A percentile compares a stretch with the other conserved stretches of the same genome.
Conservation (phyloP, 2,113 vertebrate species). For the Pluvialis apricaria region DNA sequence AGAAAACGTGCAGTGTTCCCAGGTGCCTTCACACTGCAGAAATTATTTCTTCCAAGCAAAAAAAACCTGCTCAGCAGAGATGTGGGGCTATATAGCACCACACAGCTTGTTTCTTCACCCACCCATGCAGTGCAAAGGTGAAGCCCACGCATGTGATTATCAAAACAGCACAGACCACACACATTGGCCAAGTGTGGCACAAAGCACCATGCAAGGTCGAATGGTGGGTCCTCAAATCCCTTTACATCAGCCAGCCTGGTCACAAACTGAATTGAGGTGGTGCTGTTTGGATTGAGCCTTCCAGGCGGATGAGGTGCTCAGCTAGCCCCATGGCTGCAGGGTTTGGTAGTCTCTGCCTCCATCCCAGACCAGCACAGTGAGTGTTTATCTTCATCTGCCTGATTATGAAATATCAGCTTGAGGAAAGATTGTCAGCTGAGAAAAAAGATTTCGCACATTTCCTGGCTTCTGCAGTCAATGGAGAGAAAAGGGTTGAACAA, state of each 20-base stretch:
- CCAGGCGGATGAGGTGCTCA: not conserved
- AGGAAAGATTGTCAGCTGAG: not conserved
- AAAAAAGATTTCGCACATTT: not conserved
- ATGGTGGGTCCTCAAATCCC: not conserved
- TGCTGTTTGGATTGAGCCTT: not conserved
- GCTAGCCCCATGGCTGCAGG: not conserved
- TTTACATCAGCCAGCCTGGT: not conserved
- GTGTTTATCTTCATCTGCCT: not conserved
- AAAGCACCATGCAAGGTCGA: not conserved
- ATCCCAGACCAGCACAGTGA: not conserved
- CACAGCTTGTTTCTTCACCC: not conserved
- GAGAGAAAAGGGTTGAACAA: not conserved
- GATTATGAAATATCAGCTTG: not conserved
- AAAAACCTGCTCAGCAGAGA: not conserved
- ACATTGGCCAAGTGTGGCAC: not conserved
- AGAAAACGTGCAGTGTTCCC: not conserved
- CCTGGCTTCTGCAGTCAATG: not conserved
- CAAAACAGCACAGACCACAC: not conserved
- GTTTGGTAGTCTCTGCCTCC: not conserved
- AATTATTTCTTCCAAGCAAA: not conserved
- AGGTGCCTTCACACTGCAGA: not conserved
- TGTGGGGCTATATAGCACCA: not conserved
- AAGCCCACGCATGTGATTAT: not conserved
- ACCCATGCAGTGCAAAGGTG: not conserved
- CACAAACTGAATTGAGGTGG: not conserved